Percentiles rank a stretch among this genome's conserved stretches.
Evolutionary conservation across 2,113 vertebrate genomes (phyloP).

Genomic region (Mormyrus iriodes): DNA sequence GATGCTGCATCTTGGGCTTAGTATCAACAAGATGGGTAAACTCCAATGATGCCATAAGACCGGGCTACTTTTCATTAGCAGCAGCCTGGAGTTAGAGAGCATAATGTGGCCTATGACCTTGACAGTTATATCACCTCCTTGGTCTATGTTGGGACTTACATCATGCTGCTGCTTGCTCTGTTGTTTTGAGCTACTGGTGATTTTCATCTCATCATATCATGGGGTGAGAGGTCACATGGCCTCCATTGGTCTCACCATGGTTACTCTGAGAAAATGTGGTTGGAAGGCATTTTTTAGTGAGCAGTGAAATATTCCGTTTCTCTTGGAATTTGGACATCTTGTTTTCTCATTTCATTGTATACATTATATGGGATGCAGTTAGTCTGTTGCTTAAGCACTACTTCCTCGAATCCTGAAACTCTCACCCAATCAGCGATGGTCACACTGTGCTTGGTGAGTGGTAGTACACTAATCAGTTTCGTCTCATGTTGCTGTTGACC

Average conservation of each 20-base stretch:
- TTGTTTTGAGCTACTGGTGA: neutral
- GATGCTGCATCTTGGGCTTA: neutral
- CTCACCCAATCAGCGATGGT: neutral
- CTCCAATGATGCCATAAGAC: neutral
- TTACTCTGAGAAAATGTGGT: slow-evolving; percentile 46
- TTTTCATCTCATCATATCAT: neutral
- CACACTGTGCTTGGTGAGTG: neutral
- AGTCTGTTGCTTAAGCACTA: neutral
- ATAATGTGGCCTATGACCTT: neutral
- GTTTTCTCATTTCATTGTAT: neutral
- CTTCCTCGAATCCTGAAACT: neutral
- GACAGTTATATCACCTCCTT: neutral
- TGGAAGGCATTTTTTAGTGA: slow-evolving; percentile 55
- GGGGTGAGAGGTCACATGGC: slow-evolving; percentile 10
- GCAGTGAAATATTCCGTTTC: slow-evolving; percentile 56
- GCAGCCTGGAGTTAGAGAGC: neutral
- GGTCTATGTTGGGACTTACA: neutral
- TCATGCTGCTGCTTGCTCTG: neutral
- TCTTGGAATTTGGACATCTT: neutral
- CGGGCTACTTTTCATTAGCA: neutral
- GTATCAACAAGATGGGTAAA: neutral
- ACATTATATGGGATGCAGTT: neutral
- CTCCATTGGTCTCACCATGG: slow-evolving; percentile 33
- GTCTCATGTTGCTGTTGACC: neutral
- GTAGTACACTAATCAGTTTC: neutral